Evolutionary conservation across 2,797 vertebrate species (phyloP), one percentile per base, ranked within the genome.

Genomic region (Glossophaga mutica): DNA sequence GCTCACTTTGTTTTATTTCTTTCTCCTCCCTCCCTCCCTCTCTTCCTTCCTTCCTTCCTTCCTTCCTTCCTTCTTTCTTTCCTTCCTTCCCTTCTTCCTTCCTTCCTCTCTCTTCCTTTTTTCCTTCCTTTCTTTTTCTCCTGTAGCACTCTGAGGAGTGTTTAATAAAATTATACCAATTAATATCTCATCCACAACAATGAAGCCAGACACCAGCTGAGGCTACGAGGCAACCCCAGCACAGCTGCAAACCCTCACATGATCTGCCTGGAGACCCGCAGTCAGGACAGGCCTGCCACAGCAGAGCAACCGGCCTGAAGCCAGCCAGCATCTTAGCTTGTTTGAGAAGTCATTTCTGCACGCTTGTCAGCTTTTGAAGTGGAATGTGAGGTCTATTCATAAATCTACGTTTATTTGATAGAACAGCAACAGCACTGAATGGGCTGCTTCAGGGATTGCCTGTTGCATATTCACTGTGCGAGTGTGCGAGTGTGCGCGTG

Each of bases 301-400:
- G 21, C 67, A 4, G 11, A 90, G 62, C 67, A 70, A 4, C 26
- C 0, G 0, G 39, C 1, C 10, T 29, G 19, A 39, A 50, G 32
- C 32, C 52, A 37, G 68, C 55, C 67, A 14, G 32, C 16, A 12
- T 67, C 42, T 44, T 6, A 65, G 67, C 85, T 83, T n/a, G 19
- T 74, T 44, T n/a, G 57, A 82, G 44, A 96, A 81, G 88, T 59
- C 39, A 7, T 87, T 94, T 94, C 91, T 95, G 71, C 59, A 55
- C 0, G 9, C 65, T 50, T 85, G 79, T 77, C 92, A 87, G 34
- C 91, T 93, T 96, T 46, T 73, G 78, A 93, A 92, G 87, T 42
- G 73, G 84, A 96, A 85, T 22, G 5, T 6, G 11, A 65, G 18
- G 19, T 48, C 92, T 96, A 46, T 87, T 88, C 93, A 73, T 71